Evolutionary conservation across 2,797 vertebrate genomes (phyloP).

Genomic region (Pogoniulus pusillus): DNA sequence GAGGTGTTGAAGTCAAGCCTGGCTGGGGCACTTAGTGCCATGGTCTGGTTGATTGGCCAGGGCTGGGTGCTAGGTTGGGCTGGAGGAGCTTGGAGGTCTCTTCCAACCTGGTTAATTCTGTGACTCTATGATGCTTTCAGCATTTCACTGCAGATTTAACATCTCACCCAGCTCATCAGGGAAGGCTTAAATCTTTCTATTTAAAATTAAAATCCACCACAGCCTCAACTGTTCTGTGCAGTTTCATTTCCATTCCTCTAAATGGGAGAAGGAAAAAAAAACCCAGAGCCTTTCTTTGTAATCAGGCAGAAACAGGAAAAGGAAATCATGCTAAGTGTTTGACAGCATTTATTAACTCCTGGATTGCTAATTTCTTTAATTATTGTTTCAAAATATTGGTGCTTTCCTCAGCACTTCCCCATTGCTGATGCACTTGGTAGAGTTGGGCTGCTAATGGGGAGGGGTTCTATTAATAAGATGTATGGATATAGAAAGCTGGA

Average conservation of each 20-base stretch:
- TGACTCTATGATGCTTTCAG: constrained; percentile 12
- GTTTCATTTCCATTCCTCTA: constrained; percentile 57
- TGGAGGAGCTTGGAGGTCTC: no score
- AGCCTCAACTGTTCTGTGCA: constrained; percentile 56
- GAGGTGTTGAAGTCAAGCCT: no score
- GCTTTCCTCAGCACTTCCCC: constrained; percentile 57
- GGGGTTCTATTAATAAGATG: constrained; percentile 76
- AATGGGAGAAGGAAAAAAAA: constrained; percentile 39
- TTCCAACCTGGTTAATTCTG: no score
- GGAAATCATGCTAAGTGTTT: constrained; percentile 71
- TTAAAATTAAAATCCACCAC: constrained; percentile 74
- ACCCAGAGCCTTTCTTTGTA: constrained; percentile 59
- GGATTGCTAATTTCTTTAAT: constrained; percentile 68
- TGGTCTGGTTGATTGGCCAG: no score
- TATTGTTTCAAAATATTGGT: constrained; percentile 64
- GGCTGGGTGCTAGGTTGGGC: no score
- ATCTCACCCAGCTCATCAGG: constrained; percentile 68
- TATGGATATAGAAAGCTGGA: constrained; percentile 67
- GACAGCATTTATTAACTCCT: constrained; percentile 71
- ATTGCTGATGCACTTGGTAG: constrained; percentile 71
- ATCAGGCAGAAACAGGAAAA: constrained; percentile 72
- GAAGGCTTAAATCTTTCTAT: constrained; percentile 63
- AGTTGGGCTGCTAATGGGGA: constrained; percentile 68
- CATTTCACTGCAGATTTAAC: constrained; percentile 51
- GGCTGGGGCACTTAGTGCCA: no score